phyloP scores from a whole-genome alignment of 2,888 invertebrate species.

The Argyra leucocephala region DNA sequence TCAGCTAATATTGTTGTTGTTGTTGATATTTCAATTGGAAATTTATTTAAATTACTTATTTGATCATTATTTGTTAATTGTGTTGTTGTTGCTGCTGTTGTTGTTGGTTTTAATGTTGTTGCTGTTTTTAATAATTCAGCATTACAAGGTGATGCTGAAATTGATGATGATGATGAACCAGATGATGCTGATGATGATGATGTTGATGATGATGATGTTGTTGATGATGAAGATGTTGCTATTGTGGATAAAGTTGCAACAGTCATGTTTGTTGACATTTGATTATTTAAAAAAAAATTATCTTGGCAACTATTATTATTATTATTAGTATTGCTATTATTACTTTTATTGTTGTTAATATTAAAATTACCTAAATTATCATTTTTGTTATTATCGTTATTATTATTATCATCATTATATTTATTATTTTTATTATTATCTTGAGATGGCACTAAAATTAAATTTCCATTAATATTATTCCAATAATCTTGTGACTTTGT shows the following conservation, averaged over 20 bases:
- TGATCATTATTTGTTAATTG: too few species aligned
- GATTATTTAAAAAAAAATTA: background rate
- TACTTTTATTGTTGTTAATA: too few species aligned
- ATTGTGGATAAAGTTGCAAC: background rate
- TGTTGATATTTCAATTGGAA: too few species aligned
- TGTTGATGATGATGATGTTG: background rate
- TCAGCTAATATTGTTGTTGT: too few species aligned
- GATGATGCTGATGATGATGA: conserved; percentile 7
- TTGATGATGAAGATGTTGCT: background rate
- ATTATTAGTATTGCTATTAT: background rate
- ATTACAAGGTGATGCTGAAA: conserved; percentile 14
- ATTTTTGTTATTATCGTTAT: too few species aligned
- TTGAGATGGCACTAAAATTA: background rate
- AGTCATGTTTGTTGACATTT: background rate
- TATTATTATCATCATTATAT: background rate
- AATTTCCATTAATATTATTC: background rate
- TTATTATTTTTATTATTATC: background rate
- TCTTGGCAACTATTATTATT: background rate
- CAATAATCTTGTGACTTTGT: background rate
- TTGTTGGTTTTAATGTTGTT: conserved; percentile 20
- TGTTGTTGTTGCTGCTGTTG: conserved; percentile 16
- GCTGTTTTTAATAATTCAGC: conserved; percentile 18
- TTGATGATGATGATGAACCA: conserved; percentile 10
- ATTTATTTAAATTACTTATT: too few species aligned
- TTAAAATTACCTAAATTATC: background rate